Evolutionary conservation across 2,797 vertebrate species (phyloP), one percentile per base, ranked within the genome.

Genomic region (Lemur catta): DNA sequence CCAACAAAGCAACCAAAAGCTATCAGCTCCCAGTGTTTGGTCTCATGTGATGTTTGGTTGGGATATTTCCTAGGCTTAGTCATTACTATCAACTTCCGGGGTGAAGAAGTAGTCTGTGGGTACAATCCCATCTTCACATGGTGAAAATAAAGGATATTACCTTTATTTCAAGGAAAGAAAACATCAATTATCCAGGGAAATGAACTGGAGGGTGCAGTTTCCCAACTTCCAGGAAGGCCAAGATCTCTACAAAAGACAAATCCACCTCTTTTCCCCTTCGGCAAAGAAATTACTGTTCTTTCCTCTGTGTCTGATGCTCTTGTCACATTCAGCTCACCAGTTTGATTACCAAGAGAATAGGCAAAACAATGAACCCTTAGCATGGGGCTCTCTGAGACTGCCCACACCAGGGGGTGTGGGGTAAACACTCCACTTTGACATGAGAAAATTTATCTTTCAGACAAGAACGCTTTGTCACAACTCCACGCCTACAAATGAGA

Each of bases 341-440:
- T 96, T 95, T 97, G 96, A 97, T 98, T 96, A 87, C 43, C 59
- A 30, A 91, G 71, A 93, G 93, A 97, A 97, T 30, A 89, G 96
- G 63, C 82, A 97, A 93, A 98, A 87, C 76, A 65, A 71, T 26
- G 35, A 86, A n/a, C 22, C 94, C 82, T 91, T 69, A 59, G 59
- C 86, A 57, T 65, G 65, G 92, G 87, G 26, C 86, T 81, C 38
- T 30, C 82, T 5, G 17, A 94, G 94, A 91, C 93, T 6, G 85
- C 78, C 3, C 7, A 52, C 26, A 6, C 22, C 33, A 48, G 1
- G 91, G 76, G 82, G 79, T 96, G n/a, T 6, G 88, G 43, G 55
- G 79, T 20, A 89, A 78, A 87, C 28, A 57, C 69, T 96, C n/a
- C 22, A 43, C 0, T 0, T 17, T 74, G 72, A 22, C 50, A 28